Evolutionary conservation across 2,113 vertebrate genomes (phyloP).

Genomic region (Tragelaphus imberbis): DNA sequence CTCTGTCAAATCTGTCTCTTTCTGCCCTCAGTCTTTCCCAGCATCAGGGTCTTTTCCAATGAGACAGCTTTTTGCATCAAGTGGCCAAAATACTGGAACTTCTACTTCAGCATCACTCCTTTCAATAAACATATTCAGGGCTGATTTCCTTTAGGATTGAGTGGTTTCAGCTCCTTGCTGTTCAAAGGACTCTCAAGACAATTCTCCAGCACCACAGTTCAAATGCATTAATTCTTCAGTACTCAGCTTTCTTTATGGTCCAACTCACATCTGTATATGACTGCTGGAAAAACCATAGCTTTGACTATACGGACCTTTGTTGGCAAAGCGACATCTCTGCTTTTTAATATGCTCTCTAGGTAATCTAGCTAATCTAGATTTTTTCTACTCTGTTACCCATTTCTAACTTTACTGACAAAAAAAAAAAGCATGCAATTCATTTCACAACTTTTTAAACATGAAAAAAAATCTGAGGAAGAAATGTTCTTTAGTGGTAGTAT

Average conservation of each 20-base stretch:
- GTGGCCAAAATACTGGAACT: not conserved
- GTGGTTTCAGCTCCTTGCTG: not conserved
- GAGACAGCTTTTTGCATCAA: not conserved
- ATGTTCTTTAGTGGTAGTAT: not conserved
- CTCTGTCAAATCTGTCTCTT: not conserved
- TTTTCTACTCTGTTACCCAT: not conserved
- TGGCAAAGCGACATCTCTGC: not conserved
- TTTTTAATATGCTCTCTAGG: not conserved
- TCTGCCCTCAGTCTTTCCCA: not conserved
- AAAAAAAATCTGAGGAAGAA: conserved; percentile 11
- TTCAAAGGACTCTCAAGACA: not conserved
- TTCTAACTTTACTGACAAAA: conserved; percentile 7
- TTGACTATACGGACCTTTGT: not conserved
- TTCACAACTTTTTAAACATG: not conserved
- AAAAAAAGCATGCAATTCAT: not conserved
- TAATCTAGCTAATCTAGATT: not conserved
- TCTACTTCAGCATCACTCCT: not conserved
- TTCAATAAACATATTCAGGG: not conserved
- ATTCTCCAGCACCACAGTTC: not conserved
- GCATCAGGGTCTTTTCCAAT: not conserved
- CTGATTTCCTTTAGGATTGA: not conserved
- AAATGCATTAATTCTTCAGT: not conserved
- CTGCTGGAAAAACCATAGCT: not conserved
- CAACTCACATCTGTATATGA: not conserved
- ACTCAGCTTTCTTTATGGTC: not conserved